phyloP scores from a whole-genome alignment of 2,113 vertebrate species.

The Coregonus clupeaformis region DNA sequence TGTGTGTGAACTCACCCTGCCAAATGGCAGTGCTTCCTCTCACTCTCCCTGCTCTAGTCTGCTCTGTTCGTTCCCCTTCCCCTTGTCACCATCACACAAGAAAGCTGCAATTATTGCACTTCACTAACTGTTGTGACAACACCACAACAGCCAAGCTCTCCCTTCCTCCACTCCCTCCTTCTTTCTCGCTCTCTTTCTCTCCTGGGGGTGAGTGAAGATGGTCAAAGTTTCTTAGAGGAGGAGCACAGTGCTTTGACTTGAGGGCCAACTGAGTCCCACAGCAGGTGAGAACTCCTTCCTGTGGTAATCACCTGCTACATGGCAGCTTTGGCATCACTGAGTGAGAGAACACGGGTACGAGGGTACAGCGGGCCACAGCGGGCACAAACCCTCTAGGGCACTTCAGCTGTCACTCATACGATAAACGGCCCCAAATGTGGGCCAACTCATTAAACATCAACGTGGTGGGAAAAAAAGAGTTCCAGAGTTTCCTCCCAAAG shows the following conservation, averaged over 20 bases:
- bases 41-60: constrained; percentile 51
- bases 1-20: constrained; percentile 40
- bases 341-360: constrained; percentile 17
- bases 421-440: constrained; percentile 29
- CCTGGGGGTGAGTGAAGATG: constrained; percentile 57
- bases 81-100: constrained; percentile 67
- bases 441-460: background rate
- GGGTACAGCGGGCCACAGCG: constrained; percentile 18
- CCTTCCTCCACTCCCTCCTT: too few species aligned
- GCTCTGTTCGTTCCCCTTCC: constrained; percentile 43
- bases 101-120: constrained; percentile 77
- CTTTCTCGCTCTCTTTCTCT: constrained; percentile 30
- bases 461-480: background rate
- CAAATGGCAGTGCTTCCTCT: constrained; percentile 59
- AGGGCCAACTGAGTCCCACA: constrained; percentile 23
- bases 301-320: constrained; percentile 55
- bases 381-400: background rate
- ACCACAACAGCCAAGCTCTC: constrained; percentile 36
- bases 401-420: background rate
- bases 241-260: constrained; percentile 49
- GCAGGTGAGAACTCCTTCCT: constrained; percentile 27
- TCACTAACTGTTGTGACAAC: constrained; percentile 73
- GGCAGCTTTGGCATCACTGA: constrained; percentile 41
- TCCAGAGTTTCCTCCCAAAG: too few species aligned
- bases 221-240: constrained; percentile 25